These are phyloP conservation scores for Eristalis intricaria DNA, from an alignment of 2,888 invertebrate species.

Conservation along the genomic window DNA sequence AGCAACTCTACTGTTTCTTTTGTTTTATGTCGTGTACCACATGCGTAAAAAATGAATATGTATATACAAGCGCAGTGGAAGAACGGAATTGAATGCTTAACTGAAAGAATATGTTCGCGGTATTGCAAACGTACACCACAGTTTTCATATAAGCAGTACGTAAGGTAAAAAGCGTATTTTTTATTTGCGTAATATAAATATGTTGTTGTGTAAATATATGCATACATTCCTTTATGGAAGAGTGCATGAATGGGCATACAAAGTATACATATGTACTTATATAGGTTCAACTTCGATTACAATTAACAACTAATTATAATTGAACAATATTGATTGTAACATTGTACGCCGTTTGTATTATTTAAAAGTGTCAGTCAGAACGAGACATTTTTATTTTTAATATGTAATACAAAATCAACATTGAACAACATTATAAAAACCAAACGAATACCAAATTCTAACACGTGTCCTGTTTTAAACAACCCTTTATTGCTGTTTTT, in stretches of 20 bases:
- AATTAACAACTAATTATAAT: no score
- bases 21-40: constrained; percentile 12
- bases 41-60: constrained; percentile 22
- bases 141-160: neutral
- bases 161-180: neutral
- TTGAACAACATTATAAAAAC: no score
- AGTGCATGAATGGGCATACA: no score
- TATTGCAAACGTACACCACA: constrained; percentile 49
- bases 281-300: no score
- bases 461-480: no score
- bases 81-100: constrained; percentile 47
- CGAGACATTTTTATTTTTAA: neutral
- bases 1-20: neutral
- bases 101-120: constrained; percentile 28
- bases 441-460: no score
- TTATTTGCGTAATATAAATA: neutral
- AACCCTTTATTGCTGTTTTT: no score
- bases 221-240: neutral
- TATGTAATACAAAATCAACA: no score
- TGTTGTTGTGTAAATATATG: neutral
- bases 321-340: no score
- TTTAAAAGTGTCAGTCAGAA: no score
- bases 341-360: no score
- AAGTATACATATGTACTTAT: no score
- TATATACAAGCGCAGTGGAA: constrained; percentile 46